Percentiles rank a stretch among this genome's conserved stretches.
Conservation (phyloP, 2,888 invertebrate genomes). For the Poecilus cupreus region DNA sequence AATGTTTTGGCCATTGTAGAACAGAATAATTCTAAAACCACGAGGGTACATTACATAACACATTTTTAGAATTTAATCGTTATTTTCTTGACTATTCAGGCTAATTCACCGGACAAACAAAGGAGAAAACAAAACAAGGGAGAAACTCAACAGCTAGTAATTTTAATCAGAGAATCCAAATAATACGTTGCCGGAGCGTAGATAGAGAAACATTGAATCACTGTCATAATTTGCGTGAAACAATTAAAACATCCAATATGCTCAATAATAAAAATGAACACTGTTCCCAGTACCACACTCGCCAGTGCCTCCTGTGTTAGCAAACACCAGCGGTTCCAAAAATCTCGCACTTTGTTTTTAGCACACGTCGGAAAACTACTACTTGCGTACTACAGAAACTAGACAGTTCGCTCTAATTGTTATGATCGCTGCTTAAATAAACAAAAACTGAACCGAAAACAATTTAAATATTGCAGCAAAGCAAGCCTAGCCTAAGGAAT, state of each 20-base stretch:
- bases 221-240: slow-evolving; percentile 21
- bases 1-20: slow-evolving; percentile 12
- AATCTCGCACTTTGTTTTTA: neutral
- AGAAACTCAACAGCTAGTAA: neutral
- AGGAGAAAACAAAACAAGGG: slow-evolving; percentile 17
- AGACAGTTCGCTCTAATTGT: too few species aligned
- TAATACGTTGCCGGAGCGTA: neutral
- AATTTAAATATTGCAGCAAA: too few species aligned
- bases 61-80: slow-evolving; percentile 30
- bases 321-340: neutral
- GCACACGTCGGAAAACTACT: neutral
- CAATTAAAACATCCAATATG: slow-evolving; percentile 24
- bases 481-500: too few species aligned
- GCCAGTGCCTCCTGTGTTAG: neutral
- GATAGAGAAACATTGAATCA: slow-evolving; percentile 10
- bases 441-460: too few species aligned
- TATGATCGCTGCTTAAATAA: too few species aligned
- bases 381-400: too few species aligned
- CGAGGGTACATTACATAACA: neutral
- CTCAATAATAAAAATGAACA: slow-evolving; percentile 22
- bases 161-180: slow-evolving; percentile 25
- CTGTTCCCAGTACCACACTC: neutral
- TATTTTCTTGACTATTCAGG: slow-evolving; percentile 9
- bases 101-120: neutral
- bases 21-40: slow-evolving; percentile 22